Base-by-base conservation (phyloP, 2,113 vertebrate species). In the Elgaria multicarinata region DNA sequence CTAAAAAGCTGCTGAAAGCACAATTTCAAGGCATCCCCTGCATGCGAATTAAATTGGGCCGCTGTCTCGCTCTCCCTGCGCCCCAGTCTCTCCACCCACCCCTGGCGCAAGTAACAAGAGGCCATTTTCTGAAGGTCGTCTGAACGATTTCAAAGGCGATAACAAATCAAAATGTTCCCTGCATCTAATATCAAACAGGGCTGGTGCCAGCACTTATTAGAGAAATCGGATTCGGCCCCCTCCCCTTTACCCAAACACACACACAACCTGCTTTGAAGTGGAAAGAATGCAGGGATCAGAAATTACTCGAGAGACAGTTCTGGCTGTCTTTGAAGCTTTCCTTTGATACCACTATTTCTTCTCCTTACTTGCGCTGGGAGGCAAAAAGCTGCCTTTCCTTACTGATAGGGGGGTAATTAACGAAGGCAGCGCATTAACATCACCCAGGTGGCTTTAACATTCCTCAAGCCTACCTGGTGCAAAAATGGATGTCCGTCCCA, bases 131-230 rank as follows among this genome's bases (percentile, higher is more conserved):
- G 98, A 99, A 99, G 99, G 98, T 98, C 98, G 93, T 97, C 97
- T 93, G 97, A 97, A 97, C 96, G 97, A 96, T 99, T 98, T 99
- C 98, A 99, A 99, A 99, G 98, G 97, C 97, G 96, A 97, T 98
- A 98, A 98, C 98, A 97, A 99, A 98, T 98, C 98, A 98, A 98
- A 99, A 98, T 95, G 98, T 98, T 99, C 98, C 97, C 98, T 95
- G 98, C 98, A 98, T 98, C 98, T 98, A 97, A 98, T 99, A 99
- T 99, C 98, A 99, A 99, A 99, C 98, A 97, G 98, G 97, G 96
- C 97, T 92, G 92, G 98, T 99, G 99, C 98, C 99, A 99, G 98
- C 98, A 98, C 97, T 98, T 99, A 99, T 99, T 99, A 99, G 97
- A 98, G 98, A 96, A 98, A 99, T 98, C 98, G 93, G 98, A 99